Base-by-base conservation (phyloP, 2,888 invertebrate genomes). In the Carcina quercana region DNA sequence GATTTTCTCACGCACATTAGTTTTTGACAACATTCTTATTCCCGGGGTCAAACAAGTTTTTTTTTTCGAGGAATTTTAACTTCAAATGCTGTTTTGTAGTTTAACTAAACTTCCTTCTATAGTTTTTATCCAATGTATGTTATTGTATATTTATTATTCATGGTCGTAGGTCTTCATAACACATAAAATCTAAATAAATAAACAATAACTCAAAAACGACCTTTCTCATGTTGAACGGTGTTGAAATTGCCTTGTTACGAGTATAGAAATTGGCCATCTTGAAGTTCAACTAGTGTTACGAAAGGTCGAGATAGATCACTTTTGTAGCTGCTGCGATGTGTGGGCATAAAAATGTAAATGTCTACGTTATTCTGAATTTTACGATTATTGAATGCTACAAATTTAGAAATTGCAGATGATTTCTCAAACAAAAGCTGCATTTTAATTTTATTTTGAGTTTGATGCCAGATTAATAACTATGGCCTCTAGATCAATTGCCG, bases 341-440 rank as follows among this genome's bases (percentile, higher is more conserved):
- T 46, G 43, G 38, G 40, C 42, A 57, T 60, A 50, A 53, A 61
- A 55, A 67, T 67, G 58, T 51, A 54, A 64, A 68, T 62, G 36
- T 41, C 33, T 30, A 38, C 27, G 32, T 38, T 38, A 51, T 62
- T 57, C 54, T 51, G 56, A 50, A 60, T 59, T 45, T 32, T 40
- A 35, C 26, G 39, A 50, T 53, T 41, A 49, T 40, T 35, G 40
- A 43, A 47, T 43, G 46, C 45, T 43, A 42, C 28, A 25, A 15
- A 50, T 62, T 60, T 55, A 50, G 53, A 43, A 58, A 59, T 34
- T 29, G 26, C 39, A 48, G 43, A 48, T 45, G 46, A 29, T 49
- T 52, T 51, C 41, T 42, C 34, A 45, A 43, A 47, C 28, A 15
- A 38, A 35, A 28, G 39, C 31, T 35, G 15, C 25, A 27, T 37